A percentile compares a stretch with the other conserved stretches of the same genome.
Evolutionary conservation across 2,113 vertebrate species (phyloP).

Genomic region (Muscicapa adusta): DNA sequence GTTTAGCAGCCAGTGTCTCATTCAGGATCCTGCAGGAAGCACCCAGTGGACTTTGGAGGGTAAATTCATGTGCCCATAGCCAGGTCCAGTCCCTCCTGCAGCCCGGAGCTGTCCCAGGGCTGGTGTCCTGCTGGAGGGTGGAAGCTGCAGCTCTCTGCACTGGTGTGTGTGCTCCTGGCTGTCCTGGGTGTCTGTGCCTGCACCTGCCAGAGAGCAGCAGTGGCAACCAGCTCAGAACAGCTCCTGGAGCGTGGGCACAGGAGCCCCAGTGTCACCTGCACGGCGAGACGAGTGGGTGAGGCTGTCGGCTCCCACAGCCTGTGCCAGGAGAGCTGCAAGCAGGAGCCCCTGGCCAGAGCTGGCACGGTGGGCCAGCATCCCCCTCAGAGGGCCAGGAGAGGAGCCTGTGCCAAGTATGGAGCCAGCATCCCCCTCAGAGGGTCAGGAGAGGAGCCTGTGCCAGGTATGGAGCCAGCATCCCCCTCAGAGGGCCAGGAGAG

Average conservation of each 20-base stretch:
- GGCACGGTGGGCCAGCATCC: fast-evolving
- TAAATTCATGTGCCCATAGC: neutral
- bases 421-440: neutral
- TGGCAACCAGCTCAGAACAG: neutral
- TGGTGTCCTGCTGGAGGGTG: neutral
- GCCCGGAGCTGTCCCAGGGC: neutral
- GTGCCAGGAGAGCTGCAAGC: neutral
- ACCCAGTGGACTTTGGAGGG: fast-evolving
- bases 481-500: too few relatives aligned
- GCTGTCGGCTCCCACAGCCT: fast-evolving
- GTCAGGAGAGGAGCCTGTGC: fast-evolving
- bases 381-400: fast-evolving
- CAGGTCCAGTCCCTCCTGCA: too few relatives aligned
- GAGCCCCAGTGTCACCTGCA: neutral
- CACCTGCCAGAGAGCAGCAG: neutral
- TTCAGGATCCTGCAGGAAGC: neutral
- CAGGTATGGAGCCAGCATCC: neutral
- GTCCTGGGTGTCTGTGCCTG: neutral
- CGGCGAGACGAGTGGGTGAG: fast-evolving
- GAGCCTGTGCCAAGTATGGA: neutral
- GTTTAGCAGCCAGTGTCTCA: neutral
- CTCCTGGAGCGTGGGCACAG: neutral
- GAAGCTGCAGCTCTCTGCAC: neutral
- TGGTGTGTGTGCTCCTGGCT: fast-evolving
- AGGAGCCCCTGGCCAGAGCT: neutral